These are phyloP conservation scores for Jordanella pulchra DNA, from an alignment of 2,797 vertebrate species.

Conservation along the genomic window DNA sequence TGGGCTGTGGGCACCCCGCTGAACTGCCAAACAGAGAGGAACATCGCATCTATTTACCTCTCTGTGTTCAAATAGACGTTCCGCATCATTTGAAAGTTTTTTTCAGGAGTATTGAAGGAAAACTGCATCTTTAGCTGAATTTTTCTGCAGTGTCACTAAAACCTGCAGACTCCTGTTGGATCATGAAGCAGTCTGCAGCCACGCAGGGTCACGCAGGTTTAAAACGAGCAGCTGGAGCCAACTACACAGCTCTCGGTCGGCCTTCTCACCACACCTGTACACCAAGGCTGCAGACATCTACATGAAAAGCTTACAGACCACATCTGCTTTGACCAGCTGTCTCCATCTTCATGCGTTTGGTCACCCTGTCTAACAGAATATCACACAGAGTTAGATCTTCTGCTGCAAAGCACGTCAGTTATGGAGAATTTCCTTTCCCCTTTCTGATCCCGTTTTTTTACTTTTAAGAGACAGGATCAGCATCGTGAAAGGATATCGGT, in stretches of 20 bases:
- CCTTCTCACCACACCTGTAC: not conserved
- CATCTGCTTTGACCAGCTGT: conserved; percentile 13
- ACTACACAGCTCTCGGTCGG: conserved; percentile 3
- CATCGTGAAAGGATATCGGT: not conserved
- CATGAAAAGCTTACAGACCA: conserved; percentile 9
- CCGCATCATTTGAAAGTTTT: not conserved
- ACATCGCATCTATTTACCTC: conserved; percentile 31
- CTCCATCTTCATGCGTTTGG: not conserved
- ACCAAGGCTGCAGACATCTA: conserved; percentile 24
- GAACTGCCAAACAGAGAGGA: conserved; percentile 22
- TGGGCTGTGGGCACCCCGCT: conserved; percentile 47
- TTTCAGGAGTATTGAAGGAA: not conserved
- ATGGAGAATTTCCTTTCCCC: not conserved
- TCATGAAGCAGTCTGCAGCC: conserved; percentile 5
- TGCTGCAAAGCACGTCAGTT: not conserved
- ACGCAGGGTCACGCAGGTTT: conserved; percentile 11
- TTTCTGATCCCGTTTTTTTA: not conserved
- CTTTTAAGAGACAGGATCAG: conserved; percentile 7
- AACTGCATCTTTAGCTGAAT: not conserved
- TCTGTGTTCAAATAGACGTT: not conserved
- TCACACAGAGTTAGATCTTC: not conserved
- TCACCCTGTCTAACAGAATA: not conserved
- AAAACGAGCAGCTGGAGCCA: conserved; percentile 18
- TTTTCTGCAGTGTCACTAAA: not conserved
- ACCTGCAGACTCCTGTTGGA: conserved; percentile 15